Evolutionary conservation across 2,888 invertebrate genomes (phyloP), one percentile per base, ranked within the genome.

Genomic region (Pyralis farinalis): DNA sequence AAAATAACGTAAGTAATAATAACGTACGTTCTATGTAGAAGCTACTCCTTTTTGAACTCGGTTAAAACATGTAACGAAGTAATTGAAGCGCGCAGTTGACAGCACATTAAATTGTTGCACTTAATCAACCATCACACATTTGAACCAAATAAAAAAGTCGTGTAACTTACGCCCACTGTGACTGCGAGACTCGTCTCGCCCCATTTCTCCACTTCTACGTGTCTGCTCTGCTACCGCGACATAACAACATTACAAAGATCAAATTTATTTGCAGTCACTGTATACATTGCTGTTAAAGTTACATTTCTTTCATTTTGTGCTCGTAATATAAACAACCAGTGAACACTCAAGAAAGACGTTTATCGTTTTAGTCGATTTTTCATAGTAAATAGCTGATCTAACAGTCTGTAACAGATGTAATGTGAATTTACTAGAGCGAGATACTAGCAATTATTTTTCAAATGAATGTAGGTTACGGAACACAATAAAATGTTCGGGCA

Each of bases 391-490:
- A 62, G 68, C 71, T 73, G 66, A 73, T 73, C 72, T 71, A 75
- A 75, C 64, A 64, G 51, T 63, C 70, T 66, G 70, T 77, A 77
- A 80, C 67, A 67, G 53, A 63, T 71, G 79, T 75, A 77, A 79
- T 69, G 63, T 44, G 65, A 70, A 60, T 58, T 49, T 59, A 53
- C 53, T 68, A 56, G 64, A 63, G 55, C 71, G 64, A 58, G 58
- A 47, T 45, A 43, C n/a, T 53, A 56, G 55, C 58, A 64, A 67
- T 69, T 63, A 67, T 63, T 12, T 12, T 36, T 37, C 11, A 30
- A 37, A 37, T 55, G 49, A 61, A 71, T 69, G 50, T 77, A 69
- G 78, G 77, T 78, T 76, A 71, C 53, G 53, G 51, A 59, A 62
- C 16, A 70, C 67, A 63, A 69, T 65, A 69, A 65, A 71, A 54